A percentile compares a stretch with the other conserved stretches of the same genome.
These are phyloP conservation scores for Suricata suricatta DNA, from an alignment of 2,113 vertebrate species.

Conservation along the genomic window DNA sequence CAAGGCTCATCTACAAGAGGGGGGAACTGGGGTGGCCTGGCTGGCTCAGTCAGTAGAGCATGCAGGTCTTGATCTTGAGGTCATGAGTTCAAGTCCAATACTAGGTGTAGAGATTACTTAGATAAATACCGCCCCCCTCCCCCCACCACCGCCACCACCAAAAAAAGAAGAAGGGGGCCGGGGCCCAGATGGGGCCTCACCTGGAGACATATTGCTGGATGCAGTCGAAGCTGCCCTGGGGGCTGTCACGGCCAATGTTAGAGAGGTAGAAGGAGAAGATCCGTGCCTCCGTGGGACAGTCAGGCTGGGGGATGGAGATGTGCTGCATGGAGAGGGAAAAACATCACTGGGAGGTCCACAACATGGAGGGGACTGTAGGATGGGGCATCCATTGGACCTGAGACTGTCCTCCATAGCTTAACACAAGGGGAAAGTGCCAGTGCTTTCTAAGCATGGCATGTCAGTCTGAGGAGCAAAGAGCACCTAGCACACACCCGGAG, in stretches of 20 bases:
- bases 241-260: constrained; percentile 96
- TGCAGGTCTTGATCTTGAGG: neutral
- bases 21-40: neutral
- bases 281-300: constrained; percentile 87
- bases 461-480: neutral
- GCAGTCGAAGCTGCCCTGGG: constrained; percentile 98
- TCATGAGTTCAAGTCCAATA: neutral
- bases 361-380: neutral
- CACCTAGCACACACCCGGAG: rapidly evolving
- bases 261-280: constrained; percentile 96
- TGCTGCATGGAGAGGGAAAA: constrained; percentile 85
- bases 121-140: neutral
- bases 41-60: neutral
- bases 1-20: neutral
- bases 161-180: neutral
- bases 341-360: neutral
- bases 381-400: rapidly evolving
- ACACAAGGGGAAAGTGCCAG: neutral
- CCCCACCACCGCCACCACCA: no score
- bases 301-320: constrained; percentile 93
- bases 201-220: constrained; percentile 97
- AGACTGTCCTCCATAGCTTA: neutral
- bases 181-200: constrained; percentile 83
- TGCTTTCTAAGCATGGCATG: neutral
- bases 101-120: neutral